These are phyloP conservation scores for Leuctra nigra DNA, from an alignment of 2,888 invertebrate species.

Conservation along the genomic window DNA sequence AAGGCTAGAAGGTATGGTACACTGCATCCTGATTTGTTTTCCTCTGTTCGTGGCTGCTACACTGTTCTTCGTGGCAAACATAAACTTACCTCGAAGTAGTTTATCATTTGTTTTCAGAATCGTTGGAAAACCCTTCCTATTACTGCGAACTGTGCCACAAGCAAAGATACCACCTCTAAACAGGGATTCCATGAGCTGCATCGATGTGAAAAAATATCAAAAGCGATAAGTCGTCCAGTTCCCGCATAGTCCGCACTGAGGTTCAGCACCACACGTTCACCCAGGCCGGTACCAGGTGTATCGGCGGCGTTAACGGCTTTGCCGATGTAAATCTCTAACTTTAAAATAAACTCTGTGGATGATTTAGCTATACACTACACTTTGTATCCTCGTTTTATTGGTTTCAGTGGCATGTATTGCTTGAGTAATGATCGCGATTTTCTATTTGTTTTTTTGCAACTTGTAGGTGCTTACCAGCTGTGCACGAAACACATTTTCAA, in stretches of 20 bases:
- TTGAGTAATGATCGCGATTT: background rate
- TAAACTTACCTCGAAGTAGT: conserved; percentile 15
- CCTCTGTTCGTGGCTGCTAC: conserved; percentile 12
- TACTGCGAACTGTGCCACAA: conserved; percentile 11
- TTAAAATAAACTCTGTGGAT: conserved; percentile 6
- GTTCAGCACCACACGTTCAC: conserved; percentile 7
- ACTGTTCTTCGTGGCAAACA: conserved; percentile 2
- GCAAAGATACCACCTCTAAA: conserved; percentile 9
- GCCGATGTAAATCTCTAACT: conserved; percentile 12
- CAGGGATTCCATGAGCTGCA: conserved; percentile 9
- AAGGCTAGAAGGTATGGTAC: no score
- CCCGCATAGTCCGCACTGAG: background rate
- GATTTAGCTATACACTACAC: background rate
- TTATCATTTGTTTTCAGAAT: conserved; percentile 19
- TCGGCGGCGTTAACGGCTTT: background rate
- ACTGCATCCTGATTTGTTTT: no score
- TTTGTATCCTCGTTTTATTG: conserved; percentile 11
- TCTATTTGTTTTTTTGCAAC: no score
- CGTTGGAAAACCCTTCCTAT: conserved; percentile 15
- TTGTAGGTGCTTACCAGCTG: no score
- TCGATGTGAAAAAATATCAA: conserved; percentile 16
- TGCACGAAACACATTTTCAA: no score
- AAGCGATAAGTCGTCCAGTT: background rate
- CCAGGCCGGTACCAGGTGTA: background rate
- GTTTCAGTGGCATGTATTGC: conserved; percentile 14